Conservation (phyloP, 2,888 invertebrate species). For the Pimpla rufipes region DNA sequence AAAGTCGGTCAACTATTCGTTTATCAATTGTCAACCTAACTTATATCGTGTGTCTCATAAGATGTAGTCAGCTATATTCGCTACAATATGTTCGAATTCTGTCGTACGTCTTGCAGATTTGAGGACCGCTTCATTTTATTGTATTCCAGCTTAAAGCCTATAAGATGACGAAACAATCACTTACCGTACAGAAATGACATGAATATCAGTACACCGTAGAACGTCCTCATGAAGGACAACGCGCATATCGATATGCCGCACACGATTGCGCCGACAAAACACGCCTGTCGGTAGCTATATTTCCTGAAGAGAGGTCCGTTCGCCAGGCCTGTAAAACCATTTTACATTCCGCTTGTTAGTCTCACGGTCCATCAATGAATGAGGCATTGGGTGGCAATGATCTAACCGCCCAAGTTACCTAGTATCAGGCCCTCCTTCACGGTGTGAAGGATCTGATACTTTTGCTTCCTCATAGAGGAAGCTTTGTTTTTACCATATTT, state of each 20-base stretch:
- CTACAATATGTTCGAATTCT: not conserved
- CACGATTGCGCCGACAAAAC: conserved; percentile 88
- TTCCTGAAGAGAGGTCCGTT: conserved; percentile 91
- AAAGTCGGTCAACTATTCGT: no score
- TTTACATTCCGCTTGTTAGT: not conserved
- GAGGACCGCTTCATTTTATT: not conserved
- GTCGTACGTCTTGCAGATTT: not conserved
- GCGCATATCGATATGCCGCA: conserved; percentile 88
- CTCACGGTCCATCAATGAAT: not conserved
- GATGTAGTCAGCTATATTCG: no score
- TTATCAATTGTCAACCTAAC: no score
- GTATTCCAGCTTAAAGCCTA: not conserved
- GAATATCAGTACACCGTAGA: conserved; percentile 88
- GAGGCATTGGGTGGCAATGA: no score
- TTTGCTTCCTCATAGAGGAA: no score
- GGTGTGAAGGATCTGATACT: no score
- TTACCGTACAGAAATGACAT: conserved; percentile 91
- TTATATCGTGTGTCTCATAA: no score
- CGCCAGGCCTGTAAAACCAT: conserved; percentile 87
- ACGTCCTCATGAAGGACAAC: conserved; percentile 88
- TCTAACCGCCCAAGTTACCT: no score
- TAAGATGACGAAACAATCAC: conserved; percentile 69
- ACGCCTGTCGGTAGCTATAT: conserved; percentile 90
- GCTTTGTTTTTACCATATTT: no score
- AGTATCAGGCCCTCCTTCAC: no score